Evolutionary conservation across 2,113 vertebrate genomes (phyloP).

Genomic region (Myotis lucifugus): DNA sequence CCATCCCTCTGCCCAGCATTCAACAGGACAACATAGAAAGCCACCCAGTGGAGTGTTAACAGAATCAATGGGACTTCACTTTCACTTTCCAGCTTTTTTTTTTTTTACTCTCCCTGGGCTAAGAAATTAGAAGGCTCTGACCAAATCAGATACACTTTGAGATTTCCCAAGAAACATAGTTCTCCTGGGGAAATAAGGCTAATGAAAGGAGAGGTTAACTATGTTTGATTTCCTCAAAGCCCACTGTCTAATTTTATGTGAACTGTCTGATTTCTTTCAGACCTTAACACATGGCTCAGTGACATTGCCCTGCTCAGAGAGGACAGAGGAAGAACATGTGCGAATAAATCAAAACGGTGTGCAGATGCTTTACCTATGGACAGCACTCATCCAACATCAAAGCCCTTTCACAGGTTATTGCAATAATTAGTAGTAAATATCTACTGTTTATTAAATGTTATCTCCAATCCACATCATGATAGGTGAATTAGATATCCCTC

Average conservation of each 20-base stretch:
- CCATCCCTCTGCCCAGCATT: constrained; percentile 33
- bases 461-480: not conserved
- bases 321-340: not conserved
- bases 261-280: constrained; percentile 47
- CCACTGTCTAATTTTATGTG: constrained; percentile 44
- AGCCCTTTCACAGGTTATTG: not conserved
- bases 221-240: constrained; percentile 66
- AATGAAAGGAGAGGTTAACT: constrained; percentile 56
- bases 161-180: constrained; percentile 56
- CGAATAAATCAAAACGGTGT: not conserved
- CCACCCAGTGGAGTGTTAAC: constrained; percentile 63
- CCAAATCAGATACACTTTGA: constrained; percentile 42
- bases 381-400: not conserved
- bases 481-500: not conserved
- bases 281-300: not conserved
- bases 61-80: constrained; percentile 66
- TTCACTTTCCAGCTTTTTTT: constrained; percentile 59
- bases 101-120: constrained; percentile 52
- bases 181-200: constrained; percentile 69
- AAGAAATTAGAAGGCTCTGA: constrained; percentile 66
- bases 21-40: constrained; percentile 38
- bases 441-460: not conserved
- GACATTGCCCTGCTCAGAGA: not conserved
- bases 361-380: not conserved
- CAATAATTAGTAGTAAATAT: not conserved